A percentile compares a stretch with the other conserved stretches of the same genome.
phyloP scores from a whole-genome alignment of 2,113 vertebrate species.

The Excalfactoria chinensis region DNA sequence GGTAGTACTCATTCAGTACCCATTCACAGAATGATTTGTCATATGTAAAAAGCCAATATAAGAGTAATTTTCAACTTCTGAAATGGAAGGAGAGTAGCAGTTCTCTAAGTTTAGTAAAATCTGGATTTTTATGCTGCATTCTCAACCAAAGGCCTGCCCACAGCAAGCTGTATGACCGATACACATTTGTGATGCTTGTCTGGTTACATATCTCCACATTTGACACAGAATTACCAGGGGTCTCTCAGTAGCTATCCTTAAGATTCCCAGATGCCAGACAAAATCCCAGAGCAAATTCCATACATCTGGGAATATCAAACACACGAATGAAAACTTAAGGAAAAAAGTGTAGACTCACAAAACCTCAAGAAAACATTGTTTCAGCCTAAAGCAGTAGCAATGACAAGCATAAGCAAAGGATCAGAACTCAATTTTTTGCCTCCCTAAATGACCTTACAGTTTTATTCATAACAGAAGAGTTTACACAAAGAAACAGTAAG shows the following conservation, averaged over 20 bases:
- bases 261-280: background rate
- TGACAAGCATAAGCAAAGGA: background rate
- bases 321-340: background rate
- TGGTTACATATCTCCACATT: background rate
- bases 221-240: background rate
- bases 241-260: background rate
- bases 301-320: background rate
- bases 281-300: background rate
- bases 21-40: background rate
- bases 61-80: background rate
- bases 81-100: rapidly evolving
- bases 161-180: background rate
- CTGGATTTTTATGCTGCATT: background rate
- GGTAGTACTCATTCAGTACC: too few relatives aligned
- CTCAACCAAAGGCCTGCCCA: background rate
- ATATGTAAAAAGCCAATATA: rapidly evolving
- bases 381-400: background rate
- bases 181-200: background rate
- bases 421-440: background rate
- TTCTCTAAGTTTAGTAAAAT: background rate
- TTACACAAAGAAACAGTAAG: background rate
- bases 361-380: background rate
- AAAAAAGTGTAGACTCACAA: background rate
- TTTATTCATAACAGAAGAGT: background rate
- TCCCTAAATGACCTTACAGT: background rate